A percentile compares a stretch with the other conserved stretches of the same genome.
Conservation (phyloP, 2,797 vertebrate genomes). For the Myotis planiceps region DNA sequence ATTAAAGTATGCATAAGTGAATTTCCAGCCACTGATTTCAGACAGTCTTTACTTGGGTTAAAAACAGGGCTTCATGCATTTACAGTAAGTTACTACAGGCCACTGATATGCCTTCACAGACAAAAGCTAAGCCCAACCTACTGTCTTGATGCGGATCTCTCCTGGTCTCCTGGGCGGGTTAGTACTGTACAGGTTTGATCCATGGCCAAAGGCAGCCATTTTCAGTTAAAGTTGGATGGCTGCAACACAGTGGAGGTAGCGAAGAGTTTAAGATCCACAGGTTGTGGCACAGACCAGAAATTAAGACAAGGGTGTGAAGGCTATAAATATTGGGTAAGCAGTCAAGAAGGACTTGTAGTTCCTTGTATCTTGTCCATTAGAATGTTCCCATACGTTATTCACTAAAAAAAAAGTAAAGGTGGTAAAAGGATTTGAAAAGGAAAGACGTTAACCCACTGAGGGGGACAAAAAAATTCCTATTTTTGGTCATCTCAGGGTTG, state of each 20-base stretch:
- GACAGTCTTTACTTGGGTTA: constrained; percentile 73
- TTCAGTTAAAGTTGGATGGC: not conserved
- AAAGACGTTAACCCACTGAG: not conserved
- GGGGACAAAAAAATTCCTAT: not conserved
- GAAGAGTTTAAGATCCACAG: constrained; percentile 17
- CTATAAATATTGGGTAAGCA: not conserved
- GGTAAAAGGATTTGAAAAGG: not conserved
- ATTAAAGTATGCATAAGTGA: constrained; percentile 27
- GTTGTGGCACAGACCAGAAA: constrained; percentile 27
- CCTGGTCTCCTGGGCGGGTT: not conserved
- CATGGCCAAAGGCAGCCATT: constrained; percentile 32
- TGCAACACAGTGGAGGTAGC: constrained; percentile 48
- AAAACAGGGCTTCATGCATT: constrained; percentile 71
- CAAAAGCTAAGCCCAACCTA: constrained; percentile 22
- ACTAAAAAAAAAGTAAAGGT: not conserved
- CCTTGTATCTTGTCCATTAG: constrained; percentile 7
- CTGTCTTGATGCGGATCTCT: not conserved
- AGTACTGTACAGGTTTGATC: constrained; percentile 2
- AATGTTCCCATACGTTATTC: constrained; percentile 9
- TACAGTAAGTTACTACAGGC: constrained; percentile 61
- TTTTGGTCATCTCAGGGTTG: constrained; percentile 60
- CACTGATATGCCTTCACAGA: constrained; percentile 9
- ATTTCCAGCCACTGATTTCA: constrained; percentile 54
- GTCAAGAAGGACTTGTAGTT: not conserved
- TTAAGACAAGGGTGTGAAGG: constrained; percentile 61